Evolutionary conservation across 2,888 invertebrate genomes (phyloP).

Genomic region (Ceratothoa steindachneri): DNA sequence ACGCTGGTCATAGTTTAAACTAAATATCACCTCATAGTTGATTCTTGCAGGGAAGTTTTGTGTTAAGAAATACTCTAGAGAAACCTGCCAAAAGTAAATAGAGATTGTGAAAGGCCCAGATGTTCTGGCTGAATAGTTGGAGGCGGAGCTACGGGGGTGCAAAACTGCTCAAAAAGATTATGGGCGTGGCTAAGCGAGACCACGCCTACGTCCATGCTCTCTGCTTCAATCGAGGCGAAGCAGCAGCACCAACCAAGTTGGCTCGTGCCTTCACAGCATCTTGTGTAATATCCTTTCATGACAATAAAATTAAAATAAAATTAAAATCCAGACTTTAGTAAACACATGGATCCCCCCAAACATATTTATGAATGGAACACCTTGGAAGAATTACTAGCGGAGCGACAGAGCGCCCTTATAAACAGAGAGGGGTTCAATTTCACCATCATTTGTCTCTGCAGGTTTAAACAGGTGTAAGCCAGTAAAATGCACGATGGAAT

Average conservation of each 20-base stretch:
- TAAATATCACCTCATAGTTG: neutral
- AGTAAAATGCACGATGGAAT: no score
- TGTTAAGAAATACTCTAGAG: neutral
- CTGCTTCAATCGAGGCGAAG: neutral
- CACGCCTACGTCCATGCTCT: neutral
- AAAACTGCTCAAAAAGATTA: neutral
- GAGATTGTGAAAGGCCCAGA: conserved; percentile 10
- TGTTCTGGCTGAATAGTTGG: conserved; percentile 6
- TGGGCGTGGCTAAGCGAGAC: neutral
- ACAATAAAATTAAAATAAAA: neutral
- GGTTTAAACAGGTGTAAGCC: no score
- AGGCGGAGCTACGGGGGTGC: conserved; percentile 1
- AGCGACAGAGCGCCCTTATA: no score
- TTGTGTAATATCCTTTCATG: neutral
- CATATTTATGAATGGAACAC: no score
- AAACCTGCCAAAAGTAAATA: neutral
- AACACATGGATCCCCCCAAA: no score
- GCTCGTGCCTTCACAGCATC: neutral
- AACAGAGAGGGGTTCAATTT: no score
- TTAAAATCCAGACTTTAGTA: neutral
- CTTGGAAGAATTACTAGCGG: no score
- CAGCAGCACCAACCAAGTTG: neutral
- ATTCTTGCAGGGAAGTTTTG: neutral
- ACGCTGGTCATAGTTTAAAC: neutral
- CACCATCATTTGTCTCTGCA: no score